phyloP scores from a whole-genome alignment of 1,140 invertebrate genomes.

The Ceratitis capitata region DNA sequence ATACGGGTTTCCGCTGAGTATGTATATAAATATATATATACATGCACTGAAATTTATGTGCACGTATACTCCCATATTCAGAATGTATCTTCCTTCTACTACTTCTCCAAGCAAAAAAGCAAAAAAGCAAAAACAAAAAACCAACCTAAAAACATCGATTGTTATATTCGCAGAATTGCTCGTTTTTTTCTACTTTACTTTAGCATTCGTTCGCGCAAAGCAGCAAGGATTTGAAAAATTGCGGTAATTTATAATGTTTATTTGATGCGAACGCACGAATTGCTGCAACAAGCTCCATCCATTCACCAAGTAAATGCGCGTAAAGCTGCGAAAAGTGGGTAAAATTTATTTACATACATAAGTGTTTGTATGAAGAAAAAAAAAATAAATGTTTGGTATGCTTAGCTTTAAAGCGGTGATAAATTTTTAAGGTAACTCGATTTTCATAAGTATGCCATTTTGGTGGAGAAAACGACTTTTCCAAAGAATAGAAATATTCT shows the following conservation, averaged over 20 bases:
- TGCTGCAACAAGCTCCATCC: background rate
- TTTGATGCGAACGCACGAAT: slow-evolving; percentile 28
- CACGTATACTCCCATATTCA: background rate
- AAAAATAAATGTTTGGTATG: background rate
- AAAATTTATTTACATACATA: slow-evolving; percentile 33
- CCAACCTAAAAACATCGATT: background rate
- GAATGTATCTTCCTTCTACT: background rate
- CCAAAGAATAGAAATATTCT: too few relatives aligned
- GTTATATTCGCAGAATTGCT: background rate
- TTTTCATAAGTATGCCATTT: background rate
- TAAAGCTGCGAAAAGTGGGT: slow-evolving; percentile 36
- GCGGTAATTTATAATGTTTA: slow-evolving; percentile 37
- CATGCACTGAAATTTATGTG: background rate
- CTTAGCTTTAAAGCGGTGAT: background rate
- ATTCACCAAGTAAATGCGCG: background rate
- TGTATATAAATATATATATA: background rate
- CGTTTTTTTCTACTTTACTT: background rate
- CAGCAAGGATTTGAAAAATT: slow-evolving; percentile 25
- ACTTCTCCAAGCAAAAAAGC: too few relatives aligned
- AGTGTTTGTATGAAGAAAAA: too few relatives aligned
- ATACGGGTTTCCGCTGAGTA: background rate
- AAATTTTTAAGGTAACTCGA: background rate
- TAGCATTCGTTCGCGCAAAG: background rate
- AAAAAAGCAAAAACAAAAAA: too few relatives aligned
- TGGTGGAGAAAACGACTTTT: too few relatives aligned